These are phyloP conservation scores for Rhea pennata DNA, from an alignment of 2,113 vertebrate species.

Conservation along the genomic window DNA sequence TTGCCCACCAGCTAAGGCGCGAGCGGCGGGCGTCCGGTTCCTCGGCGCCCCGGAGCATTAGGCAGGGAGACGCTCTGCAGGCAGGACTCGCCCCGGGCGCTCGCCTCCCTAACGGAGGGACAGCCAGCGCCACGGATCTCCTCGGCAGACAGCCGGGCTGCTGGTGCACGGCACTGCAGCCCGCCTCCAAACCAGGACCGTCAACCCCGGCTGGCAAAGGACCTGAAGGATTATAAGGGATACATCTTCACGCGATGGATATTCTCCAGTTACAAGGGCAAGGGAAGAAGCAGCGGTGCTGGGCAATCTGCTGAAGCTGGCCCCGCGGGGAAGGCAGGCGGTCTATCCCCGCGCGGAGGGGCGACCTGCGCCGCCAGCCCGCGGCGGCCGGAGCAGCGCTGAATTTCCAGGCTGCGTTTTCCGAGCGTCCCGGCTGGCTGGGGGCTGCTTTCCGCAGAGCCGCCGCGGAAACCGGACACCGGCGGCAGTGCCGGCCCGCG, in stretches of 20 bases:
- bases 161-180: background rate
- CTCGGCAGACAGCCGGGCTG: background rate
- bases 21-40: background rate
- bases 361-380: too few relatives aligned
- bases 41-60: background rate
- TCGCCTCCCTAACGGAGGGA: background rate
- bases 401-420: too few relatives aligned
- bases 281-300: background rate
- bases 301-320: background rate
- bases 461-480: too few relatives aligned
- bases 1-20: accelerated
- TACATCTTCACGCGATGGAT: background rate
- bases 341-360: background rate
- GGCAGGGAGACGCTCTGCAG: background rate
- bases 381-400: too few relatives aligned
- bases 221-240: background rate
- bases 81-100: background rate
- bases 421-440: too few relatives aligned
- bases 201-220: background rate
- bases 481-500: too few relatives aligned
- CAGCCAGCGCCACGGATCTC: slow-evolving; percentile 26
- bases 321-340: background rate
- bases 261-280: background rate
- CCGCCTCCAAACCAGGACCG: background rate
- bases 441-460: too few relatives aligned